Evolutionary conservation across 2,113 vertebrate genomes (phyloP), one percentile per base, ranked within the genome.

Genomic region (Toxotes chatareus): DNA sequence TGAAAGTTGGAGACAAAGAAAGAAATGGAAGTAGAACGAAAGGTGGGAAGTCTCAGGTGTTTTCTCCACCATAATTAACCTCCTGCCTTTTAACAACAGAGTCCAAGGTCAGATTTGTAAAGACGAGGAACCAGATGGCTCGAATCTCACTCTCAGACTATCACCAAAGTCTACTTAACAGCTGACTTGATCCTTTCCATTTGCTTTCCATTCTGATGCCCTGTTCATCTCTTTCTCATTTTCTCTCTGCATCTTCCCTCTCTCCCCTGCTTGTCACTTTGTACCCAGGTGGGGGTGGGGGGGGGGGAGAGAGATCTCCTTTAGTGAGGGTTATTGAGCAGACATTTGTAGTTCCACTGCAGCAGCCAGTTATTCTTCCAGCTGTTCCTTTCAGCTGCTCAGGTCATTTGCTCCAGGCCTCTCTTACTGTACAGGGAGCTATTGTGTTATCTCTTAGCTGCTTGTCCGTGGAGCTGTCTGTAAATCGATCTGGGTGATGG

Each of bases 401-500:
- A 4, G 73, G 51, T 79, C 62, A 73, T 53, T 55, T 44, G 5
- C 10, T 55, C 81, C 9, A 27, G 17, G 21, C n/a, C 31, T 77
- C 51, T 74, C 60, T 78, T 64, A 68, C 76, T 79, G 81, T 60
- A 47, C 38, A 31, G 60, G 73, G 73, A 82, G 70, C 38, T 63
- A 65, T 73, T 79, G 87, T 88, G 76, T 87, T 76, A 77, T 81
- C 64, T 69, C 79, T 56, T 53, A 44, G 73, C 59, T 46, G 46
- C 63, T 69, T 82, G 79, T 91, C 76, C 38, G 51, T 60, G 16
- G 71, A 70, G 59, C 79, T 64, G 38, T 60, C 63, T 85, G 88
- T 81, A 85, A 89, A 86, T 89, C 27, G 49, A 84, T 93, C 82
- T 68, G 71, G 69, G 56, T 86, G 80, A 76, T 80, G 72, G 73